These are phyloP conservation scores for Muricea muricata DNA, from an alignment of 92 coral and sea anemone species.

Conservation along the genomic window DNA sequence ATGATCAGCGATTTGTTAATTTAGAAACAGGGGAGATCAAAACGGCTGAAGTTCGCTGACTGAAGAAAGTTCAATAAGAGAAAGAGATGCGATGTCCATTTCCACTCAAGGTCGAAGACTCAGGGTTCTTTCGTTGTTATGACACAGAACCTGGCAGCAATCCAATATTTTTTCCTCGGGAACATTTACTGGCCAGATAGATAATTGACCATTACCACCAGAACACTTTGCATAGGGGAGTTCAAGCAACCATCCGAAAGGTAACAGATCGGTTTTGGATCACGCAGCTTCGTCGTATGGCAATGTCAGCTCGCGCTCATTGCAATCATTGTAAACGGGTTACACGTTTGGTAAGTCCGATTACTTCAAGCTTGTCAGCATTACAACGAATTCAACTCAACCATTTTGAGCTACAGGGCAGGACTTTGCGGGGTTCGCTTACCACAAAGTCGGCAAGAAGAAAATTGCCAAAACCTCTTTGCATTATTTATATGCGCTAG, in stretches of 20 bases:
- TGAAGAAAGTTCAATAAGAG: slow-evolving; percentile 36
- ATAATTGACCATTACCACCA: background rate
- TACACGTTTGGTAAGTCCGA: background rate
- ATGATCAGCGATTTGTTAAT: slow-evolving; percentile 25
- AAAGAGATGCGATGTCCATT: background rate
- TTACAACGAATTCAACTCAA: slow-evolving; percentile 36
- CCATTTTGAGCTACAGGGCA: slow-evolving; percentile 68
- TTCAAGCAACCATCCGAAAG: background rate
- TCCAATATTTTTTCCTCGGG: background rate
- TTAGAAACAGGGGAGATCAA: slow-evolving; percentile 46
- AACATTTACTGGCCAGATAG: background rate
- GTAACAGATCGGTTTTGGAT: slow-evolving; percentile 3
- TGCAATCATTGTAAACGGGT: background rate
- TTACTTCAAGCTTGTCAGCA: slow-evolving; percentile 21
- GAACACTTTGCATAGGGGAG: slow-evolving; percentile 17
- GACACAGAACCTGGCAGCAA: slow-evolving; percentile 43
- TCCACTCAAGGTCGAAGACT: slow-evolving; percentile 42
- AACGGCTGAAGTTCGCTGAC: slow-evolving; percentile 53
- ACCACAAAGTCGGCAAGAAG: slow-evolving; percentile 38
- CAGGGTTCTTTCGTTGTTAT: slow-evolving; percentile 34
- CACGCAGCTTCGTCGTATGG: background rate
- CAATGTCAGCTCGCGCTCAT: background rate
- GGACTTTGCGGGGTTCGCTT: slow-evolving; percentile 64
- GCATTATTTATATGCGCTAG: slow-evolving; percentile 64
- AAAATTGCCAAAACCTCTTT: slow-evolving; percentile 36